Base-by-base conservation (phyloP, 2,797 vertebrate genomes). In the Naso thynnoides region DNA sequence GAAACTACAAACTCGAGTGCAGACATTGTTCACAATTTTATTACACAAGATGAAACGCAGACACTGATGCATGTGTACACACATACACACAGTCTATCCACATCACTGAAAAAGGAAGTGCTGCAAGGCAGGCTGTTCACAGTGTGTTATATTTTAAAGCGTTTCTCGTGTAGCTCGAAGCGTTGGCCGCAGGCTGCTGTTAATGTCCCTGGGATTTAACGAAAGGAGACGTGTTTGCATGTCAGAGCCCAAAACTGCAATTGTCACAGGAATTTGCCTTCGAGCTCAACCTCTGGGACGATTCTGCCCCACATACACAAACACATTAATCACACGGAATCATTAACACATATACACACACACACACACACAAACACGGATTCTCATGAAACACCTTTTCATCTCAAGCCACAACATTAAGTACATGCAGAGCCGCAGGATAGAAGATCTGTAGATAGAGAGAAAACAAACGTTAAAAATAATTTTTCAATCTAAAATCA, bases 181-280 rank as follows among this genome's bases (percentile, higher is more conserved):
- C 64, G 1, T 13, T 59, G 73, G 83, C 90, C 63, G 18, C 67
- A 29, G 75, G 92, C 78, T 68, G 54, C 52, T 53, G 44, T 88
- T 90, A 78, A 83, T 82, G 86, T 88, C 79, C 66, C 56, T 60
- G 48, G 60, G 73, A 84, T 64, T 81, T 88, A 83, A 91, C 88
- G 79, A 39, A 80, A 82, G 78, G 60, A 85, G 87, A 89, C 82
- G 24, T 72, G 54, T 76, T 78, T 66, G 84, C 57, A 23, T 78
- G 82, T 78, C 73, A 36, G 57, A 81, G 66, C 33, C 76, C 45
- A 56, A 83, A 76, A 82, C 70, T 70, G 73, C 81, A 81, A 74
- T 89, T 75, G 82, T 90, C 83, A 65, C 85, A 78, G 82, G 78
- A 82, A 57, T 82, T 90, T 83, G 83, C 87, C 86, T 86, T 53